Conservation (phyloP, 2,797 vertebrate genomes). For the Danio albolineatus region DNA sequence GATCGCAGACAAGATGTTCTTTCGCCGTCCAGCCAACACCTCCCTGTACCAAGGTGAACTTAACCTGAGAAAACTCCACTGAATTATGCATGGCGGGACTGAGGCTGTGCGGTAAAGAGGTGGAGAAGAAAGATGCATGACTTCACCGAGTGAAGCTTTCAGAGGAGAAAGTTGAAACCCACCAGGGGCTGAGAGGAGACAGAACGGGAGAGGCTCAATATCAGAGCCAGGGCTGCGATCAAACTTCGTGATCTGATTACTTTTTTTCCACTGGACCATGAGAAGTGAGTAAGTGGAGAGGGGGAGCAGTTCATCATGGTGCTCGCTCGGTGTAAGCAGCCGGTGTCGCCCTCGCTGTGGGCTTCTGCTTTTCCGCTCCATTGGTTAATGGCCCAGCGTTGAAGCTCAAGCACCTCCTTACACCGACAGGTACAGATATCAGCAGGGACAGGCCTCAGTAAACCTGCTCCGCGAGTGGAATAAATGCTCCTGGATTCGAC, state of each 20-base stretch:
- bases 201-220: slow-evolving; percentile 28
- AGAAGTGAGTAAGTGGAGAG: slow-evolving; percentile 14
- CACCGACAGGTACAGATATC: slow-evolving; percentile 16
- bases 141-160: slow-evolving; percentile 44
- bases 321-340: slow-evolving; percentile 6
- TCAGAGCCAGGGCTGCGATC: slow-evolving; percentile 31
- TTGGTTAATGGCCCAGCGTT: not conserved
- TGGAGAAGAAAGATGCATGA: not conserved
- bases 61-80: slow-evolving; percentile 38
- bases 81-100: slow-evolving; percentile 57
- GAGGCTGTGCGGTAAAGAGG: slow-evolving; percentile 8
- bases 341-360: slow-evolving; percentile 3
- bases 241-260: slow-evolving; percentile 49
- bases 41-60: slow-evolving; percentile 42
- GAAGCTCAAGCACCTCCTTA: not conserved
- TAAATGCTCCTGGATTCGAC: slow-evolving; percentile 6
- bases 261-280: slow-evolving; percentile 29
- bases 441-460: slow-evolving; percentile 8
- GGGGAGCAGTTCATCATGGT: slow-evolving; percentile 18
- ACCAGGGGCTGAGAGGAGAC: slow-evolving; percentile 42
- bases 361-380: slow-evolving; percentile 2
- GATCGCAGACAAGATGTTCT: slow-evolving; percentile 26
- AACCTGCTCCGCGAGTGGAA: not conserved
- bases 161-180: slow-evolving; percentile 52
- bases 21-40: slow-evolving; percentile 14